Base-by-base conservation (phyloP, 2,888 invertebrate species). In the Linnaemya tessellans region DNA sequence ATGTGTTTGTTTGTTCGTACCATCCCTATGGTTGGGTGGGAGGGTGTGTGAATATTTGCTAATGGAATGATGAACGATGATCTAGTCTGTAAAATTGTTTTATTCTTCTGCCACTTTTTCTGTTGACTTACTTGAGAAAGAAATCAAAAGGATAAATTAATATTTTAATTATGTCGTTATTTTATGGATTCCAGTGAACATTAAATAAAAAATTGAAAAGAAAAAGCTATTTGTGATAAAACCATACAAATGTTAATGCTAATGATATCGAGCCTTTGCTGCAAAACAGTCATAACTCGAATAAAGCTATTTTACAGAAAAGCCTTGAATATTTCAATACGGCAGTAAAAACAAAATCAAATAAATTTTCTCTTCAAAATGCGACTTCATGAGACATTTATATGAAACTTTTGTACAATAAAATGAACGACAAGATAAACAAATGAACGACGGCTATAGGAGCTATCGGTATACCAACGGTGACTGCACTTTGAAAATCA, bases 101-200 rank as follows among this genome's bases (percentile, higher is more conserved):
- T 70, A 46, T 49, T 67, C 41, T 67, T n/a, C 18, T n/a, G 20
- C 15, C 25, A 41, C 10, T 25, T 62, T 20, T 8, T 77, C 54
- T 38, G 11, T 30, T 46, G 22, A 11, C 41, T 49, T 46, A 35
- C 58, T 67, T 38, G 25, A 64, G 54, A 25, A 65, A 41, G 41
- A 35, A 43, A 46, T 9, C n/a, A 60, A 3, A 46, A 60, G 41
- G 30, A 70, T 35, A 49, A 58, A 49, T 20, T 35, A 38, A 70
- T 82, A 85, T 82, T 81, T 81, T 84, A 84, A 84, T 84, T 84
- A 80, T 80, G 43, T 64, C 73, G 81, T 65, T 77, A 38, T 84
- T 85, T 75, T 85, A 85, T 70, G 85, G 85, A 79, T 85, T 85
- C 85, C 60, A 79, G 75, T 79, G 65, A 75, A 81, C 70, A 82